Base-by-base conservation (phyloP, 2,797 vertebrate species). In the Craterocephalus amniculus region DNA sequence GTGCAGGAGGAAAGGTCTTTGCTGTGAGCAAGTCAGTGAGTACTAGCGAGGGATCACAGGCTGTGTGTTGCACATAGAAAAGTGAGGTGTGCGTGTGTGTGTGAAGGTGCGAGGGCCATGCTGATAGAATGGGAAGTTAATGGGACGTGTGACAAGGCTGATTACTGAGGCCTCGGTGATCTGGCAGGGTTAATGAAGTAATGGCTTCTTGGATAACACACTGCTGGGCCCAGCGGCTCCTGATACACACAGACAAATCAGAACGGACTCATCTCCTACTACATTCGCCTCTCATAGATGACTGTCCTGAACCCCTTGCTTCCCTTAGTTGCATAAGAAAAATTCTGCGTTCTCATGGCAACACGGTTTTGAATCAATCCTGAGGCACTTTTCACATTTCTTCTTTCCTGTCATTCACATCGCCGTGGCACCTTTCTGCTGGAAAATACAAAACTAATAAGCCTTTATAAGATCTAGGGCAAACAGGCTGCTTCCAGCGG, bases 161-260 rank as follows among this genome's bases (percentile, higher is more conserved):
- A 93, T 92, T 90, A 87, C 87, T 81, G 77, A 84, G 90, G 87
- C 87, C 83, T 87, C 70, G 26, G 80, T 77, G 86, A 90, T 91
- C 84, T 88, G 76, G 62, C 87, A 75, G 85, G 91, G 86, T 92
- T 93, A 92, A 93, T 92, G 87, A 92, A 89, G 83, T 90, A 88
- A 92, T 80, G 85, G 85, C 86, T 90, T 83, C 83, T 87, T 87
- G 83, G 85, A 86, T 84, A 87, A 89, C 83, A 87, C 80, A 75
- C 73, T 48, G 54, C 66, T 40, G 78, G 58, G 79, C 71, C 78
- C n/a, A 74, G 80, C 78, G 59, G 76, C 68, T 80, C 79, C 75
- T 85, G 83, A 88, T 84, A 60, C 59, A 55, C 77, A 68, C 75
- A 65, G 79, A 86, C 82, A 71, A 83, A 81, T 71, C 71, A 63